Evolutionary conservation across 1,140 invertebrate species (phyloP), one percentile per base, ranked within the genome.

Genomic region (Meloidogyne chitwoodi): DNA sequence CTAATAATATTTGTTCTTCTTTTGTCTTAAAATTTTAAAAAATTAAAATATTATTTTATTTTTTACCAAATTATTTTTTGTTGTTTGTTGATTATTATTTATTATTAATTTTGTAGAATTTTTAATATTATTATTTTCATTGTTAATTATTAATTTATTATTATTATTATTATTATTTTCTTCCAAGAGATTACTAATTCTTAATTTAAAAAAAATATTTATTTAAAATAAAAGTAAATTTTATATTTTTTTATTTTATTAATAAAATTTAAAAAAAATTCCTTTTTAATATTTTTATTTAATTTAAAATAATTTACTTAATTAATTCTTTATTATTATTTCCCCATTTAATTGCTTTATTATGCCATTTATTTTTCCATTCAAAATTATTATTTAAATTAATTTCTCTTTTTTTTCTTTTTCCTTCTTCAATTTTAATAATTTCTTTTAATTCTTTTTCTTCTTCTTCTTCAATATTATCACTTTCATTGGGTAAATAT

Each of bases 1-100:
- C 65, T n/a, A 29, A 66, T 3, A 31, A n/a, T 31, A 38, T 8
- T 38, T 38, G 34, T 29, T 74, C 31, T 11, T 38, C 44, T 34
- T 69, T 41, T n/a, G 27, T 74, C 69, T 80, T 16, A 63, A 78
- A n/a, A 26, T 27, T 10, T 16, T 26, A 22, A 27, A 74, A n/a
- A 19, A n/a, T 48, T 74, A 24, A 16, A 75, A 26, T 2, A 67
- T n/a, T 44, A 26, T 19, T 26, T 38, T 22, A 26, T 19, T 11
- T 61, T 64, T 70, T 26, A 24, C 69, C n/a, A 19, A 14, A 64
- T 65, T 73, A 29, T 22, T 29, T 10, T 24, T 24, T 29, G 11
- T 5, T 66, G 12, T n/a, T 66, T 14, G 27, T n/a, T 66, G 12
- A 27, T 4, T n/a, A n/a, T n/a, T n/a, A n/a, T n/a, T n/a, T n/a